Evolutionary conservation across 2,888 invertebrate genomes (phyloP).

Genomic region (Ecdyonurus torrentis): DNA sequence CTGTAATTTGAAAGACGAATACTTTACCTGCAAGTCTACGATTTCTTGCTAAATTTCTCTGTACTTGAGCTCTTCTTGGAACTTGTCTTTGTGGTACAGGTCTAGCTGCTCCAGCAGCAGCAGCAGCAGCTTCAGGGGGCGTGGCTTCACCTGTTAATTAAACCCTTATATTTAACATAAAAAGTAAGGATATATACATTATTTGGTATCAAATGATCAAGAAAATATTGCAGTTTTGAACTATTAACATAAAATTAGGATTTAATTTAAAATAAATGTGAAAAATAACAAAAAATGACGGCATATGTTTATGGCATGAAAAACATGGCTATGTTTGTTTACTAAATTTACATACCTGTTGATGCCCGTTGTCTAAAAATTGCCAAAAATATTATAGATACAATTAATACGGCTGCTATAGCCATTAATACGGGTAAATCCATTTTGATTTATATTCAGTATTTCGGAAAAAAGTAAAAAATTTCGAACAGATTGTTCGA

Average conservation of each 20-base stretch:
- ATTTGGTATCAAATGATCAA: too few relatives aligned
- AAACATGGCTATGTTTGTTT: too few relatives aligned
- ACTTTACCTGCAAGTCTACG: conserved; percentile 38
- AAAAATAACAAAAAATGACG: too few relatives aligned
- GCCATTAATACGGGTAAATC: conserved; percentile 29
- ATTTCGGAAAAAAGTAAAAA: not conserved
- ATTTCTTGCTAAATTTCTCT: conserved; percentile 51
- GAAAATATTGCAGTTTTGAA: too few relatives aligned
- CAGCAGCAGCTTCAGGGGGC: conserved; percentile 21
- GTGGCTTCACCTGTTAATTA: conserved; percentile 8
- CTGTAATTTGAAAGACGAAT: not conserved
- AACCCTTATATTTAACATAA: too few relatives aligned
- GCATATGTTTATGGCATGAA: too few relatives aligned
- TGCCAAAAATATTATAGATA: conserved; percentile 14
- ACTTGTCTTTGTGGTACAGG: conserved; percentile 16
- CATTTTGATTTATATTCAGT: conserved; percentile 20
- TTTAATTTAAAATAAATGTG: too few relatives aligned
- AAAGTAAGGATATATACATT: too few relatives aligned
- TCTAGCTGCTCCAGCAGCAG: conserved; percentile 33
- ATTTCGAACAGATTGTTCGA: not conserved
- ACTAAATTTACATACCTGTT: too few relatives aligned
- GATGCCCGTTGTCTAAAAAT: conserved; percentile 16
- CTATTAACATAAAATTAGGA: too few relatives aligned
- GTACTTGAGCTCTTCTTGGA: conserved; percentile 48
- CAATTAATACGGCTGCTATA: conserved; percentile 17